Conservation (phyloP, 37 sponge, comb jelly and placozoan species). For the Hexactinellida sp. region DNA sequence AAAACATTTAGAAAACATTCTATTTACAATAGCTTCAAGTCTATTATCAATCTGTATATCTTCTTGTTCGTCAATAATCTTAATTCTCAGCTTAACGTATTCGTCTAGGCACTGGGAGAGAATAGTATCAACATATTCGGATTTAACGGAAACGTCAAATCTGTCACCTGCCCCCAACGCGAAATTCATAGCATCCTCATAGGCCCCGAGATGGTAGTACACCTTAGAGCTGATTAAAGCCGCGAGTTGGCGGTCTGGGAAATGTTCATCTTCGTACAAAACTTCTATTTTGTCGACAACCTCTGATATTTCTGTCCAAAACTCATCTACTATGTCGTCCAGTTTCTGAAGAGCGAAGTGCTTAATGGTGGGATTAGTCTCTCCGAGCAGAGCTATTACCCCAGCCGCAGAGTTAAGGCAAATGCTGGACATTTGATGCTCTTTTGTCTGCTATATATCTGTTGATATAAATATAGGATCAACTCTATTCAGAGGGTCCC, state of each 20-base stretch:
- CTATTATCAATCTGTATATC: conserved; percentile 49
- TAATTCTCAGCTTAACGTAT: neutral
- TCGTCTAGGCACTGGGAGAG: conserved; percentile 48
- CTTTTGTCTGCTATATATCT: no score
- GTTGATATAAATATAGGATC: no score
- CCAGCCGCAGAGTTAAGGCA: conserved; percentile 48
- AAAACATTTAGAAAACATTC: conserved; percentile 86
- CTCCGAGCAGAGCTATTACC: conserved; percentile 69
- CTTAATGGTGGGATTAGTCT: conserved; percentile 59
- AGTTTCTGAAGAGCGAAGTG: conserved; percentile 77
- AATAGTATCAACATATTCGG: conserved; percentile 89
- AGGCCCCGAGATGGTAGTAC: conserved; percentile 93
- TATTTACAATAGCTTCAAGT: conserved; percentile 67
- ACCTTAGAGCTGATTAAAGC: conserved; percentile 94
- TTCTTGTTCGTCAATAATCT: conserved; percentile 8
- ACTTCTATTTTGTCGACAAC: conserved; percentile 57
- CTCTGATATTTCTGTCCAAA: conserved; percentile 96
- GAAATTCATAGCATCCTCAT: conserved; percentile 71
- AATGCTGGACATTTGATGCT: conserved; percentile 1
- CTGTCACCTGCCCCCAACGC: conserved; percentile 76
- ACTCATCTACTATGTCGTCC: conserved; percentile 73
- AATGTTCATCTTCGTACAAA: conserved; percentile 66
- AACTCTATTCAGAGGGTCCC: no score
- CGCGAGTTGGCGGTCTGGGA: conserved; percentile 67
- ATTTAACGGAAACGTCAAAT: conserved; percentile 68